Base-by-base conservation (phyloP, 1,140 invertebrate species). In the Dinothrombium tinctorium region DNA sequence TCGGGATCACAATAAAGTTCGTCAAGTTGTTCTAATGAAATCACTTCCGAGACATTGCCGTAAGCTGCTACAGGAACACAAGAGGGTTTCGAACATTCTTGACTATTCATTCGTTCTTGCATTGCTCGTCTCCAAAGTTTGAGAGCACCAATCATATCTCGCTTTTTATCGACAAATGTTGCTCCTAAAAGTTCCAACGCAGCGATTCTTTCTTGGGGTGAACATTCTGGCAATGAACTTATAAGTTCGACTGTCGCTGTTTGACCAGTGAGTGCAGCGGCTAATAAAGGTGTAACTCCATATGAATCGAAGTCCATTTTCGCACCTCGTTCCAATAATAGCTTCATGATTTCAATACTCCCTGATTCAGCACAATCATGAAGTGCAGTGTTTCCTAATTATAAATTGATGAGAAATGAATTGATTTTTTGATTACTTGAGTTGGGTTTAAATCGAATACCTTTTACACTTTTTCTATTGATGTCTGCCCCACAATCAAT, bases 311-410 rank as follows among this genome's bases (percentile, higher is more conserved):
- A 78, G 52, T 87, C 79, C 76, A 94, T 89, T 37, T 69, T 72
- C 3, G 84, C 86, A 26, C 76, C 79, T 56, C 82, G 71, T 42
- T 73, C 67, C 17, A 94, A 59, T 8, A 35, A 19, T 7, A 35
- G n/a, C n/a, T n/a, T n/a, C n/a, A n/a, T n/a, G n/a, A n/a, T 89
- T 49, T 83, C 77, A 33, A 92, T 59, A 12, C 78, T 86, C 15
- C 87, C 87, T 35, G 80, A 86, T 58, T 95, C 87, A 0, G 87
- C 86, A 56, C 83, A 89, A 55, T 94, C 86, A 60, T 94, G 86
- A 21, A 94, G 54, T 15, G 86, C 86, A 12, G 86, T 94, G 55
- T 92, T 92, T 5, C 61, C 60, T 60, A 47, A n/a, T n/a, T n/a
- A n/a, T n/a, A n/a, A 29, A 52, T 31, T n/a, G 22, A 21, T 36